Conservation (phyloP, 2,113 vertebrate genomes). For the Hippocampus comes region DNA sequence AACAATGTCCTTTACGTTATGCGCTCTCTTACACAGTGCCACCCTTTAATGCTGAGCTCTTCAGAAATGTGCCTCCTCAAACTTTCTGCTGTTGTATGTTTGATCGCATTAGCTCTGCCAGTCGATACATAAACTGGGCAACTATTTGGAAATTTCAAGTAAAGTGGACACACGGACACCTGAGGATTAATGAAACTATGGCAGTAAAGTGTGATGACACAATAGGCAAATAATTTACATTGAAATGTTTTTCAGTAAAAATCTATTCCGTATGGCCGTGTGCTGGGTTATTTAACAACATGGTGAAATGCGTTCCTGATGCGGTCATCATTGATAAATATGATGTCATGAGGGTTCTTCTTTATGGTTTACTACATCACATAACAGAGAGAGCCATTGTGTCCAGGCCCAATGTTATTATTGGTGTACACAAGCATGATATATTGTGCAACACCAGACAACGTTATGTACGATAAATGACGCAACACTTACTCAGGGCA, state of each 20-base stretch:
- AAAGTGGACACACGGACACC: slow-evolving; percentile 26
- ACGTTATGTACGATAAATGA: slow-evolving; percentile 13
- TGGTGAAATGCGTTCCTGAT: background rate
- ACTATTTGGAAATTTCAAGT: slow-evolving; percentile 10
- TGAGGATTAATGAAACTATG: slow-evolving; percentile 50
- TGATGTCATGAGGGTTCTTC: slow-evolving; percentile 38
- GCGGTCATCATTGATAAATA: slow-evolving; percentile 7
- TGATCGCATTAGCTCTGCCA: slow-evolving; percentile 50
- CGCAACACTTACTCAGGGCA: slow-evolving; percentile 4
- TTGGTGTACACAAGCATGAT: slow-evolving; percentile 7
- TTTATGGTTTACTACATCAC: slow-evolving; percentile 43
- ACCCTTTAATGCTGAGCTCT: slow-evolving; percentile 51
- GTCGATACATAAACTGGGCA: slow-evolving; percentile 42
- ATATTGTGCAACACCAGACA: slow-evolving; percentile 26
- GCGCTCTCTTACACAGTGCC: slow-evolving; percentile 24
- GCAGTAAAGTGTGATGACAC: slow-evolving; percentile 11
- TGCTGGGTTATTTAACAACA: background rate
- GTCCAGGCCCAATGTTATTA: slow-evolving; percentile 3
- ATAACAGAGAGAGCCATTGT: slow-evolving; percentile 16
- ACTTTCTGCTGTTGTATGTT: slow-evolving; percentile 44
- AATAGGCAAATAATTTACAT: background rate
- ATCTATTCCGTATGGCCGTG: background rate
- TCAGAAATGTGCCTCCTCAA: slow-evolving; percentile 53
- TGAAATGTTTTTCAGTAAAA: background rate
- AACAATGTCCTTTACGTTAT: slow-evolving; percentile 53